These are phyloP conservation scores for Apoda limacodes DNA, from an alignment of 2,888 invertebrate species.

Conservation along the genomic window DNA sequence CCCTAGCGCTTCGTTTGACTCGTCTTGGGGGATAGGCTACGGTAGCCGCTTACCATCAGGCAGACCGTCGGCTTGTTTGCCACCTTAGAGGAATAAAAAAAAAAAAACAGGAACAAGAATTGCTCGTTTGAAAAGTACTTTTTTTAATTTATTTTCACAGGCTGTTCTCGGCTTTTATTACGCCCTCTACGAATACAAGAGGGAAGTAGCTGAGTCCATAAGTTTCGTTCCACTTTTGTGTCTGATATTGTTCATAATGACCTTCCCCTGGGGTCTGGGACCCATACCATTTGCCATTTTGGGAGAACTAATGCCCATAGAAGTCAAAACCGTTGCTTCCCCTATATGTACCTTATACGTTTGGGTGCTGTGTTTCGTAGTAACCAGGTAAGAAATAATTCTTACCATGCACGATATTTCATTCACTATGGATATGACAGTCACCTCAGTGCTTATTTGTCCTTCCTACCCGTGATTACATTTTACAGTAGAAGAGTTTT, in stretches of 20 bases:
- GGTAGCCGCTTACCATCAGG: no score
- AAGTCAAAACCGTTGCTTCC: slow-evolving; percentile 81
- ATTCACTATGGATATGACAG: no score
- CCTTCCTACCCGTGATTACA: no score
- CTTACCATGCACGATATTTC: no score
- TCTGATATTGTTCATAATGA: slow-evolving; percentile 78
- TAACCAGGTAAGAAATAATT: slow-evolving; percentile 75
- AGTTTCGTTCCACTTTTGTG: slow-evolving; percentile 79
- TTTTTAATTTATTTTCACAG: slow-evolving; percentile 41
- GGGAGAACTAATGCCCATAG: slow-evolving; percentile 84
- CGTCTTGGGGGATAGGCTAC: no score
- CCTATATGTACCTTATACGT: slow-evolving; percentile 82
- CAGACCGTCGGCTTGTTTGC: no score
- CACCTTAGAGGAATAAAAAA: no score
- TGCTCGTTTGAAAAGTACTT: background rate
- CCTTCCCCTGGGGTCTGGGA: slow-evolving; percentile 82
- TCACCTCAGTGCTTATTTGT: no score
- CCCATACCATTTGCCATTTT: slow-evolving; percentile 86
- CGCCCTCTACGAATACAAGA: slow-evolving; percentile 57
- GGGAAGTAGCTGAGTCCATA: slow-evolving; percentile 53
- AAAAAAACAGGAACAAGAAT: no score
- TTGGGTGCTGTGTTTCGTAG: slow-evolving; percentile 80
- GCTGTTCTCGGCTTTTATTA: slow-evolving; percentile 74
- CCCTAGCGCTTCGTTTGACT: no score
- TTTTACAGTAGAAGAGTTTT: no score